Evolutionary conservation across 1,140 invertebrate species (phyloP).

Genomic region (Drosophila funebris): DNA sequence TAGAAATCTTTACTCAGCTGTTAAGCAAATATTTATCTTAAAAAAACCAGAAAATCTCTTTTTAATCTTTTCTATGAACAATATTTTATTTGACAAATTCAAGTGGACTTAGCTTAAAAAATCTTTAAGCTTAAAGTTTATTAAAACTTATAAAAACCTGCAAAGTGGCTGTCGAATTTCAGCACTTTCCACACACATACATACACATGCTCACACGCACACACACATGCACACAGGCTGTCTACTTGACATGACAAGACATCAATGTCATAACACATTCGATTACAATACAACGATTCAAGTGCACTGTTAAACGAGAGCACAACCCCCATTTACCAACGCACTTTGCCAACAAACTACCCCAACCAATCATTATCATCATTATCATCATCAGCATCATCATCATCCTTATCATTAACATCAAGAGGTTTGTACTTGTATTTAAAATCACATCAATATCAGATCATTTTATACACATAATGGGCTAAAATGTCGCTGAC

Average conservation of each 20-base stretch:
- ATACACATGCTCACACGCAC: slow-evolving; percentile 8
- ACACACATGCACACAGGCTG: slow-evolving; percentile 20
- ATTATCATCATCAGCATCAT: background rate
- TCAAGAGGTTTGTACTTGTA: slow-evolving; percentile 32
- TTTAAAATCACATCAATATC: slow-evolving; percentile 72
- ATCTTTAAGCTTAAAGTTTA: background rate
- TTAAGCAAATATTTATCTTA: background rate
- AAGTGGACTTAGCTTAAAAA: background rate
- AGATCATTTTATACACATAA: slow-evolving; percentile 66
- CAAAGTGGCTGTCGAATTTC: background rate
- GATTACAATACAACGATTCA: slow-evolving; percentile 33
- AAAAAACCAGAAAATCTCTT: no score
- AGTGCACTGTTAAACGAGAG: slow-evolving; percentile 31
- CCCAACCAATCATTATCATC: background rate
- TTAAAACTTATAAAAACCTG: background rate
- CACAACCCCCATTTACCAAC: background rate
- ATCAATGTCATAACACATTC: slow-evolving; percentile 67
- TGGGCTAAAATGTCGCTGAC: slow-evolving; percentile 37
- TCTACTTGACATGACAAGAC: slow-evolving; percentile 69
- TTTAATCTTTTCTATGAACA: no score
- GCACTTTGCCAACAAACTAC: background rate
- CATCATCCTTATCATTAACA: background rate
- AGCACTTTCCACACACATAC: slow-evolving; percentile 21
- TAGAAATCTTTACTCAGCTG: no score
- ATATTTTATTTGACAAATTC: background rate